Base-by-base conservation (phyloP, 1,140 invertebrate species). In the Anoplophora glabripennis region DNA sequence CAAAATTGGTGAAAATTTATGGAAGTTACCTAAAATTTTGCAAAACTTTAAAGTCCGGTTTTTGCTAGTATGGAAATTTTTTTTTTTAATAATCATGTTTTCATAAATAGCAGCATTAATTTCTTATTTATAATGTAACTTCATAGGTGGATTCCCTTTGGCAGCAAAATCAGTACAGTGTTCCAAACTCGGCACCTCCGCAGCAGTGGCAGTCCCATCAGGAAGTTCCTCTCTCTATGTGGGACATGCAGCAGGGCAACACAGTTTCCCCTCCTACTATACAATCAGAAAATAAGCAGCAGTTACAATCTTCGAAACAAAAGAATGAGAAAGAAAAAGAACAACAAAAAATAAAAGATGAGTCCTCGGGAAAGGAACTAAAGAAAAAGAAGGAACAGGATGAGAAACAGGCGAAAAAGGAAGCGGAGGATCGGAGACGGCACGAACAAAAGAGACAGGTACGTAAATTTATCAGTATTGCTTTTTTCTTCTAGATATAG, bases 351-450 rank as follows among this genome's bases (percentile, higher is more conserved):
- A 48, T 64, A 59, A 59, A 68, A 58, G 61, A 64, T 34, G 64
- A 68, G 70, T 47, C 65, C 62, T 38, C 79, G 74, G 40, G 72
- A 72, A 57, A 78, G 76, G 61, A 75, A 70, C 35, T 70, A 28
- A 79, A 75, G 33, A 77, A 73, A 17, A 72, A 76, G 38, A 66
- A 69, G 48, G 67, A 72, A 59, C 35, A 53, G 21, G 68, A 71
- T 66, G 77, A 80, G 56, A 74, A 74, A 61, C 63, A 67, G 74
- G 78, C 73, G 66, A 75, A 69, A 75, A 79, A 76, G 73, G 77
- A 75, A 57, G 67, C 67, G 0, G 74, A 76, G 53, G 74, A 74
- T 59, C 71, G 67, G 44, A 56, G 65, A 60, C 56, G 66, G 53
- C 61, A 60, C 28, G 64, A 68, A 52, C 67, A 66, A 51, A 63